A percentile compares a stretch with the other conserved stretches of the same genome.
Evolutionary conservation across 2,797 vertebrate species (phyloP).

Genomic region (Phrynocephalus guinanensis): DNA sequence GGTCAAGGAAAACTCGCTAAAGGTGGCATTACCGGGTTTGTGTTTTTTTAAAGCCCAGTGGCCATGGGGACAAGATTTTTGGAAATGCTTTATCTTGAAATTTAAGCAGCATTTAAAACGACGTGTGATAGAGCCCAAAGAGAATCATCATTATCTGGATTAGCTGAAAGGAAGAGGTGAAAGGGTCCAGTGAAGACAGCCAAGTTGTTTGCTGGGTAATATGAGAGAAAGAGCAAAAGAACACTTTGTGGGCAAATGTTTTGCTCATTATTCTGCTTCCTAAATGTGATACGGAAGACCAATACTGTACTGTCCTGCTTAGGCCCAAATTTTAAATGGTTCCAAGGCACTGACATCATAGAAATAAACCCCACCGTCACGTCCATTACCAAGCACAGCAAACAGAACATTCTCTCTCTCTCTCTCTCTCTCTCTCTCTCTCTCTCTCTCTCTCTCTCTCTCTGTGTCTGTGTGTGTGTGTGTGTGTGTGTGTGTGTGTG

Average conservation of each 20-base stretch:
- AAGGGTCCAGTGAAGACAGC: neutral
- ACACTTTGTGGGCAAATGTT: neutral
- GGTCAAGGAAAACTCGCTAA: too few species aligned
- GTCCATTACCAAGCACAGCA: neutral
- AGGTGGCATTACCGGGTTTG: too few species aligned
- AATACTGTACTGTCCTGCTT: neutral
- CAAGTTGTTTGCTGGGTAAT: neutral
- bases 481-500: neutral
- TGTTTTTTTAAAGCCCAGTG: too few species aligned
- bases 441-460: too few species aligned
- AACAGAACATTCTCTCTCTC: neutral
- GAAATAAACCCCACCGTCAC: neutral
- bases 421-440: too few species aligned
- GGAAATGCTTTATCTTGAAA: too few species aligned
- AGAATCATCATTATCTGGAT: neutral
- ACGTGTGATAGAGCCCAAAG: too few species aligned
- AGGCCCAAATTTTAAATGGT: constrained; percentile 3
- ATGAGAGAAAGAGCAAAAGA: neutral
- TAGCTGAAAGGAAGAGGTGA: neutral
- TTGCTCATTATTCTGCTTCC: neutral
- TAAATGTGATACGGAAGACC: neutral
- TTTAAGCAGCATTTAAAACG: too few species aligned
- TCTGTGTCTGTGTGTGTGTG: neutral
- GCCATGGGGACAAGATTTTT: too few species aligned
- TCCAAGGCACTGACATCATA: neutral